A percentile compares a stretch with the other conserved stretches of the same genome.
These are phyloP conservation scores for Eutrigla gurnardus DNA, from an alignment of 2,797 vertebrate genomes.

Conservation along the genomic window DNA sequence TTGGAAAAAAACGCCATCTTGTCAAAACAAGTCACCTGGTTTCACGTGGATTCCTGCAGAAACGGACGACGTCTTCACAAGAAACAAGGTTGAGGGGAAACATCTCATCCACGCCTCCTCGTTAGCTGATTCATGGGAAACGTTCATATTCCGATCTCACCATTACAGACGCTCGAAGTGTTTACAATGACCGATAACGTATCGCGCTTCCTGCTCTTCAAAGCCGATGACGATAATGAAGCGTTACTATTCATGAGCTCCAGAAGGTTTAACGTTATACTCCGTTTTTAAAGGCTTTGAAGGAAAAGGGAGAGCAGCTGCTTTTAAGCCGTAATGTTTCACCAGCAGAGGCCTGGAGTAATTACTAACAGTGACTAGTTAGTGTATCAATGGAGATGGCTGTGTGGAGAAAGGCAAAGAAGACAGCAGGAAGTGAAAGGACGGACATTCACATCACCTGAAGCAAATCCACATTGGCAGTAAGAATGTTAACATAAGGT, in stretches of 20 bases:
- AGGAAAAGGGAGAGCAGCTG: conserved; percentile 7
- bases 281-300: conserved; percentile 34
- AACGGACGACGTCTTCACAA: not conserved
- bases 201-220: conserved; percentile 43
- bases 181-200: conserved; percentile 41
- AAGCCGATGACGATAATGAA: conserved; percentile 44
- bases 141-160: conserved; percentile 15
- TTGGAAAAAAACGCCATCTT: not conserved
- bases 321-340: conserved; percentile 6
- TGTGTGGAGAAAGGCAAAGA: not conserved
- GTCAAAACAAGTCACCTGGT: not conserved
- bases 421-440: not conserved
- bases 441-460: conserved; percentile 20
- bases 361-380: conserved; percentile 7
- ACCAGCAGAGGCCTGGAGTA: conserved; percentile 12
- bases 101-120: conserved; percentile 17
- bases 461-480: conserved; percentile 22
- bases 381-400: not conserved
- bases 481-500: conserved; percentile 29
- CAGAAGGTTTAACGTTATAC: conserved; percentile 25
- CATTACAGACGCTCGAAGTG: conserved; percentile 27
- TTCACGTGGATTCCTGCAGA: not conserved
- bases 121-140: conserved; percentile 32
- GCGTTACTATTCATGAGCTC: conserved; percentile 46
- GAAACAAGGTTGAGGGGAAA: not conserved